Base-by-base conservation (phyloP, 2,113 vertebrate genomes). In the Eulacestoma nigropectus region DNA sequence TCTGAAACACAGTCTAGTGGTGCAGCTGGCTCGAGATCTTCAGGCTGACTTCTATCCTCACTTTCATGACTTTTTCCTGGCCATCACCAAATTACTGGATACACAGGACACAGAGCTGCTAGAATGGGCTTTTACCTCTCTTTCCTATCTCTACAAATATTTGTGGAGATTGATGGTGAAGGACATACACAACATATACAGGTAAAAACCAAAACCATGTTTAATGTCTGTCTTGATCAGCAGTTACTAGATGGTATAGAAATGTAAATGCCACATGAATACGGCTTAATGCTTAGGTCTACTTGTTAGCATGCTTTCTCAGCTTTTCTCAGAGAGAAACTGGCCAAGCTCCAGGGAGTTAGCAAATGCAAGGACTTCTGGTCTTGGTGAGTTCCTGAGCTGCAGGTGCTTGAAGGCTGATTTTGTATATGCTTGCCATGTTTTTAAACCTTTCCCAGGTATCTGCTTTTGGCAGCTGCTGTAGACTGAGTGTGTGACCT, bases 71-170 rank as follows among this genome's bases (percentile, higher is more conserved):
- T 99, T 99, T 85, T 99, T 99, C 65, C 26, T 98, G 91, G 97
- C 99, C 55, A 98, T 99, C 95, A 99, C 98, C 20, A 97, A 98
- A 6, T 94, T 99, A 72, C 95, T 99, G 96, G 99, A 99, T 77
- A 99, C 99, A 1, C 98, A 99, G 96, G 98, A 99, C 97, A 99
- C 99, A 4, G 99, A 99, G 46, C 94, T 98, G 80, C 94, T 99
- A 88, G 99, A 99, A 97, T 99, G 99, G 99, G 98, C 98, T 44
- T 99, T 99, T 96, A 99, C 99, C 1, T 98, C 98, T 35, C 98
- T 99, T 64, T 99, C 99, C 2, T 99, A 99, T 92, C 98, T 99
- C 41, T 99, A 99, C 97, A 99, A 99, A 95, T 99, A 99, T 84
- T 98, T 99, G 60, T 99, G 99, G 99, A 98, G 99, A 77, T 87